Evolutionary conservation across 2,888 invertebrate species (phyloP), one percentile per base, ranked within the genome.

Genomic region (Himalopsyche anomala): DNA sequence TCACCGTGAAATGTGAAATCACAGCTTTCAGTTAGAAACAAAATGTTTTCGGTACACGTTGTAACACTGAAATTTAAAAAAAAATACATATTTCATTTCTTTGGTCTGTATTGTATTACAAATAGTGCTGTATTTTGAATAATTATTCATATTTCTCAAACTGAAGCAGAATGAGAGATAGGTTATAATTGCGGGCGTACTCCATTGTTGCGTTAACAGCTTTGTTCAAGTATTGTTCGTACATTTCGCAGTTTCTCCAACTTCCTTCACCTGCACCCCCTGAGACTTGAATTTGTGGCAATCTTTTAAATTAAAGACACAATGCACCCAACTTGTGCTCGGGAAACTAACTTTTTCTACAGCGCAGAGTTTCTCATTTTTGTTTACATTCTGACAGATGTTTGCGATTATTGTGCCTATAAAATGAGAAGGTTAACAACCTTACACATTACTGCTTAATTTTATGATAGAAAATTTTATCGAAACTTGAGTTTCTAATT

Each of bases 71-170:
- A 45, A 45, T 45, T 45, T 9, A 5, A 15, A 51, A 51, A 51
- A 36, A 36, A 74, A 69, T 69, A 74, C 74, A 74, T 36, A 74
- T 74, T 74, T 74, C 74, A 74, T 38, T 36, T 74, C 74, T 74
- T 12, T 36, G 74, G 74, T 15, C 15, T 74, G 74, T 74, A 38
- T 74, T 74, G 74, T 74, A 15, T 36, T 36, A 38, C 36, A 3
- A 9, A 36, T 74, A 36, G 28, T 15, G 38, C 4, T 74, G 74
- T 74, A 74, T 74, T 36, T 38, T 36, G 74, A 74, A 74, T 74
- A 74, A 74, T 74, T 74, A 74, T 74, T 74, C 74, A 74, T 74
- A 74, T 74, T 74, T 74, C 74, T 74, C 74, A 74, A 74, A 74
- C 74, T 36, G 36, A 74, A 74, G 74, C 36, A 74, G 74, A 74